Conservation (phyloP, 2,113 vertebrate genomes). For the Labeo catla region DNA sequence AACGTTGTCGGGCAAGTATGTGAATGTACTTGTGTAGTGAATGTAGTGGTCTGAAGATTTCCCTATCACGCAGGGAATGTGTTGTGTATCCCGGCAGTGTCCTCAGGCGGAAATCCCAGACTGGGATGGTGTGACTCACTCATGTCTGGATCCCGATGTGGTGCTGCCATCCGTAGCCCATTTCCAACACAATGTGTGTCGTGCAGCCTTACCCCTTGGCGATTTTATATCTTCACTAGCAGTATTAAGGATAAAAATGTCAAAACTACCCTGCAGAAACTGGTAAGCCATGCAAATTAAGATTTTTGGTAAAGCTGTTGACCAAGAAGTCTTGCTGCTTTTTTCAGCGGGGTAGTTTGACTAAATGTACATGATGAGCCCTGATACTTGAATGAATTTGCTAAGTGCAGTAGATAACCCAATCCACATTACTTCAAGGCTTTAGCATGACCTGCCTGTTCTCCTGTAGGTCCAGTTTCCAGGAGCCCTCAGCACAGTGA, state of each 20-base stretch:
- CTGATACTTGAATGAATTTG: too few relatives aligned
- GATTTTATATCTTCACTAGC: neutral
- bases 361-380: neutral
- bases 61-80: conserved; percentile 16
- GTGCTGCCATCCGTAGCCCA: conserved; percentile 10
- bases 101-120: conserved; percentile 26
- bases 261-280: conserved; percentile 4
- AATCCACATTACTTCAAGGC: neutral
- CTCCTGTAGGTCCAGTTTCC: conserved; percentile 79
- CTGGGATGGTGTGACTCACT: conserved; percentile 28
- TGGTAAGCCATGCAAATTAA: neutral
- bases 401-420: neutral
- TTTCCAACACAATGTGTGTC: neutral
- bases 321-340: neutral
- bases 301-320: neutral
- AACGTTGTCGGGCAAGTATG: conserved; percentile 59
- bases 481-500: conserved; percentile 86
- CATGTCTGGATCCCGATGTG: neutral
- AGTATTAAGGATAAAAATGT: neutral
- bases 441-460: conserved; percentile 39
- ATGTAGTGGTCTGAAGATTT: conserved; percentile 51
- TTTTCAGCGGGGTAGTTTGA: neutral
- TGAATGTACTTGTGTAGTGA: conserved; percentile 52
- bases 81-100: neutral
- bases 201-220: neutral